Evolutionary conservation across 2,113 vertebrate genomes (phyloP).

Genomic region (Tragulus kanchil): DNA sequence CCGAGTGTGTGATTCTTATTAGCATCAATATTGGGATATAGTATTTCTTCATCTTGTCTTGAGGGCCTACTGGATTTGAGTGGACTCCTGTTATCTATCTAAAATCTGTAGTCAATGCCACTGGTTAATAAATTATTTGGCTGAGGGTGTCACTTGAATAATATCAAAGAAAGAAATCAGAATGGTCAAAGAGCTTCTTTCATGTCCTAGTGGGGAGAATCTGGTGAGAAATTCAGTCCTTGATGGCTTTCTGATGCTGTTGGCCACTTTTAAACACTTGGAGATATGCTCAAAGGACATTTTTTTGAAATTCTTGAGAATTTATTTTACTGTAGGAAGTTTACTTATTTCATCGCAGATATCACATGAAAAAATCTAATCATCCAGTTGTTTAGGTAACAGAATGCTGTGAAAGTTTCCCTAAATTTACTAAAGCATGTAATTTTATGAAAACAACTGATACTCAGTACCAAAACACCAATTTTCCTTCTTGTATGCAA

Average conservation of each 20-base stretch:
- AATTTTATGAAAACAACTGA: not conserved
- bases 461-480: not conserved
- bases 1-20: not conserved
- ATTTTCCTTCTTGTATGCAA: too few relatives aligned
- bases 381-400: not conserved
- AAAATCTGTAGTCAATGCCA: not conserved
- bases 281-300: not conserved
- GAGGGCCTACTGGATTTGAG: not conserved
- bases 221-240: not conserved
- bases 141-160: not conserved
- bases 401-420: not conserved
- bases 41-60: not conserved
- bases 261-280: not conserved
- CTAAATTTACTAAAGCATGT: not conserved
- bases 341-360: not conserved
- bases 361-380: not conserved
- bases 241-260: not conserved
- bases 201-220: not conserved
- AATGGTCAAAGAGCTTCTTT: slow-evolving; percentile 16
- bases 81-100: not conserved
- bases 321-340: not conserved
- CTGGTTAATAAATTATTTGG: not conserved
- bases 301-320: not conserved
- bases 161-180: not conserved
- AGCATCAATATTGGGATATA: not conserved